phyloP scores from a whole-genome alignment of 2,113 vertebrate genomes.

The Lepus timidus region DNA sequence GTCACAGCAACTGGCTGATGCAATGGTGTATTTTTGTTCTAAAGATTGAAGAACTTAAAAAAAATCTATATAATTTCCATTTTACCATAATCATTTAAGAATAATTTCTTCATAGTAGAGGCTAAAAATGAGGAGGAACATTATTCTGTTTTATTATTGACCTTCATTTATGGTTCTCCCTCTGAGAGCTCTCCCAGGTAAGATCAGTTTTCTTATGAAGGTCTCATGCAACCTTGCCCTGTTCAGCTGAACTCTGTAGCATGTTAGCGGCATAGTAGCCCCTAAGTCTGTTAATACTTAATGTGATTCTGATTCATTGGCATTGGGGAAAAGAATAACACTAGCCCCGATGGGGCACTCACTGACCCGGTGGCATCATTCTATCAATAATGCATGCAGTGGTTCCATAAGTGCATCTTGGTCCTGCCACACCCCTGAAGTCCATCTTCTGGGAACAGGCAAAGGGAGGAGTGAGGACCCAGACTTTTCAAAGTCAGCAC shows the following conservation, averaged over 20 bases:
- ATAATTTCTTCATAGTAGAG: slow-evolving; percentile 42
- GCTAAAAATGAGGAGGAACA: not conserved
- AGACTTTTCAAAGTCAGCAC: not conserved
- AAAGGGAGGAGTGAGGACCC: not conserved
- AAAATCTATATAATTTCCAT: not conserved
- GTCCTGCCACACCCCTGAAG: not conserved
- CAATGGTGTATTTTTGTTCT: slow-evolving; percentile 10
- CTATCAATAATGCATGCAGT: not conserved
- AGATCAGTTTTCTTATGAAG: not conserved
- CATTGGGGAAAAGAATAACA: not conserved
- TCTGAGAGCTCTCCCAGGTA: not conserved
- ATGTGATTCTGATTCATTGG: not conserved
- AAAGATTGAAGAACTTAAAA: not conserved
- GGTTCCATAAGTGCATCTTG: not conserved
- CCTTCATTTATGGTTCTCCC: not conserved
- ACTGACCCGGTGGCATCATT: not conserved
- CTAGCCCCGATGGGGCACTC: not conserved
- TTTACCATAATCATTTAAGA: slow-evolving; percentile 13
- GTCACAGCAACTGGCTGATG: not conserved
- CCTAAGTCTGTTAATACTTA: not conserved
- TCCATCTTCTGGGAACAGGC: not conserved
- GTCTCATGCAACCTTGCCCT: not conserved
- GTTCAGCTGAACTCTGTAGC: not conserved
- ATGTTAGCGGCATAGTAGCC: no score
- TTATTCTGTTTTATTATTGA: slow-evolving; percentile 2